Evolutionary conservation across 2,888 invertebrate species (phyloP), one percentile per base, ranked within the genome.

Genomic region (Tholera decimalis): DNA sequence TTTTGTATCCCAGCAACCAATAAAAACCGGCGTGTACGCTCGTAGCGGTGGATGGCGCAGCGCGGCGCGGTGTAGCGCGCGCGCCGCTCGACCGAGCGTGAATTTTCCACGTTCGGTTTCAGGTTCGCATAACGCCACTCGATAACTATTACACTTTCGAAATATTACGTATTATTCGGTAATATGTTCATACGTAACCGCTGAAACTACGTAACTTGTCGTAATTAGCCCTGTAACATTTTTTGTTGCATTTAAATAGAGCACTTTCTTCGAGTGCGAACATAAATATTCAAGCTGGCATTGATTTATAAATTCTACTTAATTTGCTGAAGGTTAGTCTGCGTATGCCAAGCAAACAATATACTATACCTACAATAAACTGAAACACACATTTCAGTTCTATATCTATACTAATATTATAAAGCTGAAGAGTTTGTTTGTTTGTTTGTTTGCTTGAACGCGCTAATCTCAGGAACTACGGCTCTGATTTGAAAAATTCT

Each of bases 31-130:
- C 33, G 39, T 35, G 26, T 49, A 43, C 30, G 59, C 49, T 43
- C 37, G 47, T 50, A 64, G 59, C 61, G 24, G n/a, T n/a, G n/a
- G n/a, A n/a, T 39, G 55, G 30, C 47, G 49, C 56, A 54, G 55
- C 70, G 49, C 68, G n/a, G 26, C 26, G 46, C 9, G 9, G 26
- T 11, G 47, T 22, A 18, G 49, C 61, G 35, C 15, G 84, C 84
- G 79, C 87, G 85, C 85, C 91, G 93, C 93, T 93, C 86, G 86
- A 87, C 91, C 83, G 89, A 93, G 94, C 95, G 87, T 94, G 91
- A 94, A 93, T 92, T 92, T 94, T 95, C 93, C 94, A 94, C 94
- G 90, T 93, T 94, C 91, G 92, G 90, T 93, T 95, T 94, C 94
- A 93, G 92, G 87, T 86, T 90, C 91, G 86, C 93, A 88, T 93